These are phyloP conservation scores for Gymnocypris eckloni DNA, from an alignment of 2,797 vertebrate species.

Conservation along the genomic window DNA sequence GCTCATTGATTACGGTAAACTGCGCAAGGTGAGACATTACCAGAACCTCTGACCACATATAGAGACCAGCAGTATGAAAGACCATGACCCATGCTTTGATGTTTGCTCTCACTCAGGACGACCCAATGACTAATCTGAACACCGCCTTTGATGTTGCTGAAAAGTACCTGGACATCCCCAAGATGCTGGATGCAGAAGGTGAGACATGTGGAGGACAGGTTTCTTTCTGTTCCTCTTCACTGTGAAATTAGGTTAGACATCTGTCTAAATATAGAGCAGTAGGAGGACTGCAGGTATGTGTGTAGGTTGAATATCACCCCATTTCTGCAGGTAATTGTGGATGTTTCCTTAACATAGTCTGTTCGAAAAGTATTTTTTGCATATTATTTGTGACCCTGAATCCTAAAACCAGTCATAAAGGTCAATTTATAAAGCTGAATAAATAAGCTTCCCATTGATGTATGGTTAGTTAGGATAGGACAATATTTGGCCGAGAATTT, in stretches of 20 bases:
- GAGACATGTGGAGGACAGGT: slow-evolving; percentile 59
- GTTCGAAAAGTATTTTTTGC: background rate
- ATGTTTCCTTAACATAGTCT: background rate
- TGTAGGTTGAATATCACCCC: slow-evolving; percentile 18
- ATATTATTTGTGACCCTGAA: background rate
- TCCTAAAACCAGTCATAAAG: background rate
- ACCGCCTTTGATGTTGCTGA: slow-evolving; percentile 95
- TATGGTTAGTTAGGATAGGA: no score
- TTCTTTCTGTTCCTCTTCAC: slow-evolving; percentile 33
- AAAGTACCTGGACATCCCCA: slow-evolving; percentile 95
- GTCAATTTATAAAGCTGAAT: no score
- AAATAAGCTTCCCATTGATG: background rate
- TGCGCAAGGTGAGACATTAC: slow-evolving; percentile 86
- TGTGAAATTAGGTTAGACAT: slow-evolving; percentile 37
- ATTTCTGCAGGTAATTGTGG: slow-evolving; percentile 11
- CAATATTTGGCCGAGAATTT: background rate
- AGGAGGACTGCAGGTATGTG: slow-evolving; percentile 38
- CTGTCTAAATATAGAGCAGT: slow-evolving; percentile 49
- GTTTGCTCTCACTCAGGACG: slow-evolving; percentile 77
- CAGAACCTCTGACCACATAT: background rate
- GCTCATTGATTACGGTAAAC: slow-evolving; percentile 96
- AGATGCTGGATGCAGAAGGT: slow-evolving; percentile 97
- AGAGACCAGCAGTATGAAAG: background rate
- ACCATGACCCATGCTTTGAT: background rate
- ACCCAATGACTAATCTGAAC: slow-evolving; percentile 94